Percentiles rank a stretch among this genome's conserved stretches.
These are phyloP conservation scores for Anguilla megastoma DNA, from an alignment of 2,797 vertebrate species.

Conservation along the genomic window DNA sequence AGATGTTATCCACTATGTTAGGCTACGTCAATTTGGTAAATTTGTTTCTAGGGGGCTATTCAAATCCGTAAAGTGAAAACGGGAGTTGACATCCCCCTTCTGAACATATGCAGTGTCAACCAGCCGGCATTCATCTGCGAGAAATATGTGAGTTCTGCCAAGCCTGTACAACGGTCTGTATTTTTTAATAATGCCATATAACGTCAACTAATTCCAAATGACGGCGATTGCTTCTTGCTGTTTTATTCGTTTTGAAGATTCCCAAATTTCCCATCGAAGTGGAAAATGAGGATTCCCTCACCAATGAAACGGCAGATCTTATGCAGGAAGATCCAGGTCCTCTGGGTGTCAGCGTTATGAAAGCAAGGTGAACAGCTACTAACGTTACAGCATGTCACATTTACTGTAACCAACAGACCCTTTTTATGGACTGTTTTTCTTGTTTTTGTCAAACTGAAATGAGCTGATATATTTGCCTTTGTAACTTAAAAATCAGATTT, in stretches of 20 bases:
- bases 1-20: background rate
- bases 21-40: background rate
- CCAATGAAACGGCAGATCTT: slow-evolving; percentile 33
- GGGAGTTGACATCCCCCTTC: slow-evolving; percentile 63
- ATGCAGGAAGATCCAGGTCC: slow-evolving; percentile 58
- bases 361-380: slow-evolving; percentile 78
- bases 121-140: slow-evolving; percentile 76
- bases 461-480: background rate
- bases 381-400: background rate
- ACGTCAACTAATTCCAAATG: background rate
- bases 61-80: slow-evolving; percentile 68
- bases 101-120: slow-evolving; percentile 69
- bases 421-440: background rate
- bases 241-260: slow-evolving; percentile 47
- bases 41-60: slow-evolving; percentile 72
- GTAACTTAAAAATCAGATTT: background rate
- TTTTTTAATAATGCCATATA: background rate
- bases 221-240: background rate
- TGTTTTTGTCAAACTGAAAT: background rate
- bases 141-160: slow-evolving; percentile 74
- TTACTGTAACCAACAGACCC: too few relatives aligned
- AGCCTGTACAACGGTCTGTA: background rate
- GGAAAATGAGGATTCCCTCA: slow-evolving; percentile 52
- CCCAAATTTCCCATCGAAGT: slow-evolving; percentile 60
- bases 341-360: slow-evolving; percentile 76